Evolutionary conservation across 2,113 vertebrate genomes (phyloP).

Genomic region (Aplodontia rufa): DNA sequence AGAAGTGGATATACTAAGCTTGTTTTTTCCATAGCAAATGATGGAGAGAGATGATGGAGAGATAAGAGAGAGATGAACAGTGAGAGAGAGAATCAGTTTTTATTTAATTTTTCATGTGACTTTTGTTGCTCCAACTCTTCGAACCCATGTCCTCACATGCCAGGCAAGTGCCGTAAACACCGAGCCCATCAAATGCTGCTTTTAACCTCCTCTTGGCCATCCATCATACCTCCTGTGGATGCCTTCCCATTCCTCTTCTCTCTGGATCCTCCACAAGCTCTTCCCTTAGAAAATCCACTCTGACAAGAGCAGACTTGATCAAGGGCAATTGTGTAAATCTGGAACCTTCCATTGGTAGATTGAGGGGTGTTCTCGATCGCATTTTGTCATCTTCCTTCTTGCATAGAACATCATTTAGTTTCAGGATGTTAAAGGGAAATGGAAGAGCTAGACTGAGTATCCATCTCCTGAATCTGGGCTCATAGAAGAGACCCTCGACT

Average conservation of each 20-base stretch:
- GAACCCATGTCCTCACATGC: too few relatives aligned
- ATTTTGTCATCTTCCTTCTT: background rate
- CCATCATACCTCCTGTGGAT: fast-evolving
- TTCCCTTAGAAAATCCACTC: background rate
- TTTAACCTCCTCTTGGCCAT: background rate
- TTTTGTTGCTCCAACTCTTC: too few relatives aligned
- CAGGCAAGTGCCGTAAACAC: too few relatives aligned
- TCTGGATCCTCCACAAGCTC: background rate
- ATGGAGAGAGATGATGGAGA: too few relatives aligned
- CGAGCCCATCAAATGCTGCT: background rate
- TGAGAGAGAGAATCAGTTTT: too few relatives aligned
- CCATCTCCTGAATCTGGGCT: background rate
- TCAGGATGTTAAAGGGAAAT: background rate
- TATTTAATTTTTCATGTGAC: too few relatives aligned
- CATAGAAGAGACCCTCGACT: background rate
- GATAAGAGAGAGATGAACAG: too few relatives aligned
- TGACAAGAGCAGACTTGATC: background rate
- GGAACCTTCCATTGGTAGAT: background rate
- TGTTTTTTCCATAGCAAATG: background rate
- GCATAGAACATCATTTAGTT: background rate
- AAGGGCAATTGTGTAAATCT: background rate
- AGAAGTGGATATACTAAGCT: background rate
- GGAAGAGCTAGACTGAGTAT: background rate
- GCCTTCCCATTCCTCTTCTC: background rate
- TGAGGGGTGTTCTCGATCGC: background rate